Percentiles rank a stretch among this genome's conserved stretches.
phyloP scores from a whole-genome alignment of 2,113 vertebrate genomes.

The Hemiscyllium ocellatum region DNA sequence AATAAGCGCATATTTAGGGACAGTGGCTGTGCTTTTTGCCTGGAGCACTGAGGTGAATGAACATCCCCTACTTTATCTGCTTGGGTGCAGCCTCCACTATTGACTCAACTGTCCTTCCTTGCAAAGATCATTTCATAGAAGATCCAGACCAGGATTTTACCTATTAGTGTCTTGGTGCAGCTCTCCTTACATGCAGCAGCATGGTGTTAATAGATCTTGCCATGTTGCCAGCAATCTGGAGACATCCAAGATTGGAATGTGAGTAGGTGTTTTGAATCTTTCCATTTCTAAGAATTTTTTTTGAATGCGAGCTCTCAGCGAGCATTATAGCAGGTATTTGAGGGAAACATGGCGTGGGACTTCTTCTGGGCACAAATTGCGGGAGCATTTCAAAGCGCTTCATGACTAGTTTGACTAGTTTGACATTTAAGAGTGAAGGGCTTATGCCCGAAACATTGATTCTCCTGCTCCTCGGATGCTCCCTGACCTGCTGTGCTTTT shows the following conservation, averaged over 20 bases:
- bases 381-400: neutral
- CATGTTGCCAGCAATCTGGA: neutral
- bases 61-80: neutral
- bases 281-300: neutral
- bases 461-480: too few relatives aligned
- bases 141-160: neutral
- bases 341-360: neutral
- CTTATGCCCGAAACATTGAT: too few relatives aligned
- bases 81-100: neutral
- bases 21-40: neutral
- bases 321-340: neutral
- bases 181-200: neutral
- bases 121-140: neutral
- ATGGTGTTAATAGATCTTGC: neutral
- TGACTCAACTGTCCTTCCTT: neutral
- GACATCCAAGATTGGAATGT: neutral
- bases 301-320: neutral
- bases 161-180: neutral
- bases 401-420: neutral
- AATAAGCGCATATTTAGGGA: too few relatives aligned
- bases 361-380: neutral
- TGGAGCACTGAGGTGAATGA: neutral
- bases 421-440: neutral
- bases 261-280: neutral
- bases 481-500: too few relatives aligned